Evolutionary conservation across 2,113 vertebrate species (phyloP).

Genomic region (Triplophysa dalaica): DNA sequence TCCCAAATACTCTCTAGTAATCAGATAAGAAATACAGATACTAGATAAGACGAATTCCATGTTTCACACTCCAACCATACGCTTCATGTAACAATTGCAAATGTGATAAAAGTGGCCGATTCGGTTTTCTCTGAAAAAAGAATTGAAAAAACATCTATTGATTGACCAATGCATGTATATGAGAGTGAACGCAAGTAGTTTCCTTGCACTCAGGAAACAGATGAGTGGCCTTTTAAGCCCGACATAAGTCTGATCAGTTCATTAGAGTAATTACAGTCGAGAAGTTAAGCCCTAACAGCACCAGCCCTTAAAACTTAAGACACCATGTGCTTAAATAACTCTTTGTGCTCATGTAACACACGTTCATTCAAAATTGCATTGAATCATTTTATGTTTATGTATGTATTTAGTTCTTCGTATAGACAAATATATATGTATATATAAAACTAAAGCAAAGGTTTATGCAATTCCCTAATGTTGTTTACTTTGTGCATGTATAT

Average conservation of each 20-base stretch:
- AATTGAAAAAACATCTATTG: not conserved
- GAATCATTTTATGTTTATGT: not conserved
- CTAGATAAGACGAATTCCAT: not conserved
- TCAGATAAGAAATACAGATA: not conserved
- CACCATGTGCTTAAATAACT: constrained; percentile 18
- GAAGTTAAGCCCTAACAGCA: constrained; percentile 35
- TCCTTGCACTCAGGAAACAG: constrained; percentile 29
- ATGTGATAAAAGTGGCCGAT: not conserved
- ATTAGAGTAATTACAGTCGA: constrained; percentile 47
- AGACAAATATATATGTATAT: not conserved
- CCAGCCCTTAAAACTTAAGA: constrained; percentile 22
- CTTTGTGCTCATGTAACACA: not conserved
- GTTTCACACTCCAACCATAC: not conserved
- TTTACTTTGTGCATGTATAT: constrained; percentile 44
- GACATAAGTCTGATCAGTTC: constrained; percentile 45
- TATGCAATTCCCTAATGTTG: constrained; percentile 12
- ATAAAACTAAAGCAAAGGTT: not conserved
- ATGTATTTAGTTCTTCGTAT: not conserved
- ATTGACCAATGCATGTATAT: not conserved
- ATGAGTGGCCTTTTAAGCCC: constrained; percentile 47
- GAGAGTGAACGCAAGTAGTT: not conserved
- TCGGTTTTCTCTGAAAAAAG: too few species aligned
- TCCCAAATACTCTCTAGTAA: not conserved
- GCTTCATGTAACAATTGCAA: not conserved
- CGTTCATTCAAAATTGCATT: not conserved